phyloP scores from a whole-genome alignment of 2,113 vertebrate species.

The Anseranas semipalmata region DNA sequence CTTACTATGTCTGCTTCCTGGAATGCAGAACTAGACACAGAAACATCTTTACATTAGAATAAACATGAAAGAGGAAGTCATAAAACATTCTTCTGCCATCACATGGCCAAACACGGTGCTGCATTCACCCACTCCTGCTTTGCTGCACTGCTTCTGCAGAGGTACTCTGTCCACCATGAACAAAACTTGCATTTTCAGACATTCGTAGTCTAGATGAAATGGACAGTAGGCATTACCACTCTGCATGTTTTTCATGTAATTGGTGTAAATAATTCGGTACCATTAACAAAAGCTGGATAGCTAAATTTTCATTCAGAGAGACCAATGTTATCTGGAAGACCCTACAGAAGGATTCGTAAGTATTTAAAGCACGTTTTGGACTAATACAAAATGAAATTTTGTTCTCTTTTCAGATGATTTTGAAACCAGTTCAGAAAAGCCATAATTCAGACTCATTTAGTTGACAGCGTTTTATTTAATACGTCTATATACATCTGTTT shows the following conservation, averaged over 20 bases:
- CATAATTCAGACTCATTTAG: neutral
- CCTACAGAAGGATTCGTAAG: neutral
- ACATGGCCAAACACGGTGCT: conserved; percentile 77
- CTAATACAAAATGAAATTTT: neutral
- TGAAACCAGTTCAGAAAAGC: neutral
- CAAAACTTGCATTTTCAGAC: neutral
- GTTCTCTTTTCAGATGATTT: neutral
- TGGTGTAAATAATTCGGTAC: neutral
- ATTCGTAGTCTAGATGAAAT: neutral
- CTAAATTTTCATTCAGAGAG: neutral
- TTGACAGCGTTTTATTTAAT: neutral
- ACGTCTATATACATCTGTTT: neutral
- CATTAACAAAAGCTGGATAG: neutral
- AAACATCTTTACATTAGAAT: conserved; percentile 74
- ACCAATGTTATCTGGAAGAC: neutral
- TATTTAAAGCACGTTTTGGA: neutral
- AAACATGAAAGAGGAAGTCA: conserved; percentile 60
- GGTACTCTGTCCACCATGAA: neutral
- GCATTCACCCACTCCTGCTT: conserved; percentile 54
- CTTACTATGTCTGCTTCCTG: conserved; percentile 98
- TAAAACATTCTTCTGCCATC: conserved; percentile 85
- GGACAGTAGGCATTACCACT: neutral
- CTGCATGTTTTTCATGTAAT: neutral
- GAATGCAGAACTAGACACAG: conserved; percentile 90
- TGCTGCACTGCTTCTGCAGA: neutral